Conservation (phyloP, 2,113 vertebrate species). For the Tupaia tana region DNA sequence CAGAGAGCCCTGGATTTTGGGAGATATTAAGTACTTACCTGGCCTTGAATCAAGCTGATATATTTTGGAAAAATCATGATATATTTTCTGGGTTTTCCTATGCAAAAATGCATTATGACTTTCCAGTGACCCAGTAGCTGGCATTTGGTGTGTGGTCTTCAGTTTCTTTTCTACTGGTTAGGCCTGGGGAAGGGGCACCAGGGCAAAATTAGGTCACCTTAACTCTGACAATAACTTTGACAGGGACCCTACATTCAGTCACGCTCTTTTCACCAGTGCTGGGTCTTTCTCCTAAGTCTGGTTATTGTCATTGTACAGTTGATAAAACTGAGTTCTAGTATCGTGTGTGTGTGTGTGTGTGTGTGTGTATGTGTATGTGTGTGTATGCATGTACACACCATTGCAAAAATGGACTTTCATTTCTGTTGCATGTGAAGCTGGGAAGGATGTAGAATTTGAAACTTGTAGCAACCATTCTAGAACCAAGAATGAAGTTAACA, state of each 20-base stretch:
- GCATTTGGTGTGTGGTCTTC: neutral
- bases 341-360: neutral
- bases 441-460: neutral
- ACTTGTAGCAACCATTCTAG: neutral
- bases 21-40: neutral
- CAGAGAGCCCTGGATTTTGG: neutral
- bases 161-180: neutral
- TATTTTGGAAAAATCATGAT: too few species aligned
- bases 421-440: neutral
- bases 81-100: too few species aligned
- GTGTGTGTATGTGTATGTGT: neutral
- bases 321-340: neutral
- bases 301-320: neutral
- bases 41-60: neutral
- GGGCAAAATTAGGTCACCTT: neutral
- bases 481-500: neutral
- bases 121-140: neutral
- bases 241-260: too few species aligned
- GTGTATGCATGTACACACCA: rapidly evolving
- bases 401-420: neutral
- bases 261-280: neutral
- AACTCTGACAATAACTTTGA: neutral
- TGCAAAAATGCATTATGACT: too few species aligned
- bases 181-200: neutral
- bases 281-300: neutral